Evolutionary conservation across 2,113 vertebrate species (phyloP).

Genomic region (Podilymbus podiceps): DNA sequence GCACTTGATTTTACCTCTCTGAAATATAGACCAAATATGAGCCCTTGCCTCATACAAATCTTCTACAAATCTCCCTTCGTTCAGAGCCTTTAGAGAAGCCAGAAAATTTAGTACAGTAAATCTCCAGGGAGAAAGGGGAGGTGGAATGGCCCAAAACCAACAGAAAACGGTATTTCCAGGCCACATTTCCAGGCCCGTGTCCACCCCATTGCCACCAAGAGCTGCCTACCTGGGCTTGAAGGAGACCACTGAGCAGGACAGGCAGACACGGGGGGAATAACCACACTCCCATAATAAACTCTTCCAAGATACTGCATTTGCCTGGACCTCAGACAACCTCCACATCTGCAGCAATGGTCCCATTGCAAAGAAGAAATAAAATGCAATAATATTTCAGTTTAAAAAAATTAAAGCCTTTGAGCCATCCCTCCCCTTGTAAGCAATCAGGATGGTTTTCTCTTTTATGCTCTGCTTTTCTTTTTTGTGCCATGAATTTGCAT

Average conservation of each 20-base stretch:
- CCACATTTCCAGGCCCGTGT: fast-evolving
- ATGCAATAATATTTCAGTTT: background rate
- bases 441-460: background rate
- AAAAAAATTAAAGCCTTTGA: background rate
- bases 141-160: background rate
- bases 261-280: background rate
- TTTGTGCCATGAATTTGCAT: background rate
- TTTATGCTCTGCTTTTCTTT: background rate
- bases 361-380: background rate
- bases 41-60: constrained; percentile 18
- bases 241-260: background rate
- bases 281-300: background rate
- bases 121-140: background rate
- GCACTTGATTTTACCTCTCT: constrained; percentile 14
- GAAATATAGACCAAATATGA: constrained; percentile 26
- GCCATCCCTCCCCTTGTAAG: background rate
- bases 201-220: background rate
- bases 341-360: background rate
- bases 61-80: constrained; percentile 27
- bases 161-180: background rate
- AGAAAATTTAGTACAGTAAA: constrained; percentile 7
- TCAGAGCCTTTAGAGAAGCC: background rate
- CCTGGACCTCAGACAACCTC: background rate
- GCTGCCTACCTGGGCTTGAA: background rate
- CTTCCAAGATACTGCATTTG: background rate